Evolutionary conservation across 2,888 invertebrate species (phyloP), one percentile per base, ranked within the genome.

Genomic region (Trachelus troglodyta): DNA sequence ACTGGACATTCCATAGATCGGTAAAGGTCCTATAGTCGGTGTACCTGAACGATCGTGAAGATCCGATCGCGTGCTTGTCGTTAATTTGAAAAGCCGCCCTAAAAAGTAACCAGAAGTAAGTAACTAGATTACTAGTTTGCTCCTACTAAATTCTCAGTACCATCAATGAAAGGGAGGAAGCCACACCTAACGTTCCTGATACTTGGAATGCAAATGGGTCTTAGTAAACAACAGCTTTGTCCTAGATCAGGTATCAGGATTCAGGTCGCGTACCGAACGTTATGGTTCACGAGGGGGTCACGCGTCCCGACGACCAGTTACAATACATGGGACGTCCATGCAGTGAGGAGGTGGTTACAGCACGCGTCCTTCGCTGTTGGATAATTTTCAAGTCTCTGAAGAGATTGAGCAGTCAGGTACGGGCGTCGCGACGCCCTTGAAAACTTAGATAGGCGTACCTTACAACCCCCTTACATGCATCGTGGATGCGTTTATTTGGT

Each of bases 201-300:
- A 77, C 75, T 77, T 75, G 76, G 69, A 77, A 79, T 79, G 78
- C 77, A 81, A 81, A 81, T 78, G 71, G 69, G 75, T 33, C 73
- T 56, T 76, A 75, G 75, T 75, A 77, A 80, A 80, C 77, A 81
- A 77, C 74, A 74, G 40, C 73, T 74, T 75, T 68, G 37, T 40
- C 76, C 68, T 77, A 34, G 73, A 69, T 74, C 76, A 75, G 77
- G 73, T 74, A 81, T 81, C 79, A 73, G 79, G 71, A 79, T 80
- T 81, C 81, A 79, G 80, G 81, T 75, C 81, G 77, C 77, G 81
- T 80, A 34, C 71, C 23, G 23, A 56, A 23, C 23, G 56, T 56
- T 56, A 56, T 15, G 56, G 56, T 56, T 56, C 56, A 56, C 23
- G 15, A 9, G 23, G 56, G 40, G 56, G 23, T 23, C 56, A 56